phyloP scores from a whole-genome alignment of 2,888 invertebrate species.

The Lamproptera curius region DNA sequence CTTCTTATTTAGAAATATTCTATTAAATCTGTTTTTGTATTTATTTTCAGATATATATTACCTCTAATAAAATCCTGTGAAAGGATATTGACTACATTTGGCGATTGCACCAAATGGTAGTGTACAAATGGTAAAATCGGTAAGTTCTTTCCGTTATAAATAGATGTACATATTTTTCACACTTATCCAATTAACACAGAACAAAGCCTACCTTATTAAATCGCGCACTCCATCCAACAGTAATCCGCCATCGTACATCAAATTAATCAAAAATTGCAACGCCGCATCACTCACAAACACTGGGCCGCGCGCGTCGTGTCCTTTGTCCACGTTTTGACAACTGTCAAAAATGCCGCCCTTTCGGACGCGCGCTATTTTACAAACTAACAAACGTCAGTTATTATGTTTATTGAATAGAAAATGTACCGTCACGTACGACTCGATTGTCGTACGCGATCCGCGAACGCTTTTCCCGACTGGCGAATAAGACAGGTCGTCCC shows the following conservation, averaged over 20 bases:
- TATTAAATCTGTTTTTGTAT: no score
- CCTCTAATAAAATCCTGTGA: no score
- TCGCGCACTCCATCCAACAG: conserved; percentile 24
- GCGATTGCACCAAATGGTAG: no score
- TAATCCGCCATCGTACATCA: conserved; percentile 24
- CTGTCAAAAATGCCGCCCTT: conserved; percentile 27
- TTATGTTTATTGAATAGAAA: conserved; percentile 21
- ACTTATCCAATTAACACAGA: not conserved
- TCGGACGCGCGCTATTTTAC: conserved; percentile 20
- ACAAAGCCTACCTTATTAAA: conserved; percentile 25
- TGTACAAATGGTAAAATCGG: no score
- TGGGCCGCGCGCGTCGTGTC: conserved; percentile 3
- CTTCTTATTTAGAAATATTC: no score
- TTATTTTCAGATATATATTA: no score
- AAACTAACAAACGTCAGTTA: not conserved
- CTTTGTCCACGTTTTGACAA: conserved; percentile 17
- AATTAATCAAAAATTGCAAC: conserved; percentile 22
- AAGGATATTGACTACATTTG: no score
- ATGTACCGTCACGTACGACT: conserved; percentile 29
- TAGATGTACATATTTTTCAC: no score
- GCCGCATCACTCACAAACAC: conserved; percentile 21
- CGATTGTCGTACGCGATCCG: conserved; percentile 52
- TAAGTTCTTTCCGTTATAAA: no score
- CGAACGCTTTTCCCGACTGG: conserved; percentile 62
- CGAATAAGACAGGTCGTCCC: conserved; percentile 49